Evolutionary conservation across 1,140 invertebrate genomes (phyloP).

Genomic region (Colletes gigas): DNA sequence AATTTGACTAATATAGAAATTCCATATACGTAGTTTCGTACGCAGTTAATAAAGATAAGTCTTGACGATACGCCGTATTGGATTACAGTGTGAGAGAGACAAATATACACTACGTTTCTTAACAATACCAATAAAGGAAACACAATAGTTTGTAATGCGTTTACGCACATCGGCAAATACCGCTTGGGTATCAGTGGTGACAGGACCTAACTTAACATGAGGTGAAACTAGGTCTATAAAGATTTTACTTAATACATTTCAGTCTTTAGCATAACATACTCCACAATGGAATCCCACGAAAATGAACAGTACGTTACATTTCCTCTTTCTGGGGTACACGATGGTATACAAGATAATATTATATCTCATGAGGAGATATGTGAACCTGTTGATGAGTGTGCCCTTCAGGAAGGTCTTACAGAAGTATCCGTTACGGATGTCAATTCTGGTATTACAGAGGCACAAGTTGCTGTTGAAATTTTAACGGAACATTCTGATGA

Average conservation of each 20-base stretch:
- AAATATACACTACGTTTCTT: background rate
- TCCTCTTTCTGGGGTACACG: slow-evolving; percentile 69
- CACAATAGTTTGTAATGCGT: slow-evolving; percentile 1
- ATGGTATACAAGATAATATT: slow-evolving; percentile 68
- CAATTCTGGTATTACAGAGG: slow-evolving; percentile 54
- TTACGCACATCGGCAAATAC: slow-evolving; percentile 11
- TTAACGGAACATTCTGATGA: slow-evolving; percentile 67
- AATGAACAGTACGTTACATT: slow-evolving; percentile 75
- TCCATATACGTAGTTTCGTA: slow-evolving; percentile 1
- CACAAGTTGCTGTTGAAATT: slow-evolving; percentile 64
- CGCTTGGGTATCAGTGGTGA: slow-evolving; percentile 33
- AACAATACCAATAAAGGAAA: background rate
- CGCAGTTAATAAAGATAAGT: background rate
- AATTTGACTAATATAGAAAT: background rate
- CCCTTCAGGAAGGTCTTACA: slow-evolving; percentile 61
- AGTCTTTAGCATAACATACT: background rate
- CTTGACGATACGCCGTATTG: background rate
- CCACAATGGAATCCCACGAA: slow-evolving; percentile 73
- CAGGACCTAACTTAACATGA: slow-evolving; percentile 66
- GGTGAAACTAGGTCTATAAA: slow-evolving; percentile 67
- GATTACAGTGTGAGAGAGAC: background rate
- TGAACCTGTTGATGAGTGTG: slow-evolving; percentile 69
- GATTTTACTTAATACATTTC: background rate
- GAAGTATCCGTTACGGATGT: slow-evolving; percentile 59
- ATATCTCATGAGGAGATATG: slow-evolving; percentile 77